A percentile compares a stretch with the other conserved stretches of the same genome.
These are phyloP conservation scores for Danio aesculapii DNA, from an alignment of 2,797 vertebrate genomes.

Conservation along the genomic window DNA sequence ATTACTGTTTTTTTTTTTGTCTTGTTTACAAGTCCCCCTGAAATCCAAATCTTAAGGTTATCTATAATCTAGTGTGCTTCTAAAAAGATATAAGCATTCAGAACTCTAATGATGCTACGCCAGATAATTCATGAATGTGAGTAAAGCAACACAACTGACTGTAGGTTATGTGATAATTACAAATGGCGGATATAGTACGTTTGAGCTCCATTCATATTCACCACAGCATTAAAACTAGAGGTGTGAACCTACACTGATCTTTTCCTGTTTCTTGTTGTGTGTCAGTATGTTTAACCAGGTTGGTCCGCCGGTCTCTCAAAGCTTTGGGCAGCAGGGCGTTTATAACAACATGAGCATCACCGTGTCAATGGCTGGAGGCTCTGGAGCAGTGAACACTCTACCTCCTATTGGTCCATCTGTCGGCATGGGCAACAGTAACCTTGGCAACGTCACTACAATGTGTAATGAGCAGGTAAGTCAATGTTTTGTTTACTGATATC, in stretches of 20 bases:
- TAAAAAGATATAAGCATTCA: too few relatives aligned
- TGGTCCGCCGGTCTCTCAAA: slow-evolving; percentile 79
- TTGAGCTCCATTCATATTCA: too few relatives aligned
- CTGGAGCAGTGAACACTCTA: slow-evolving; percentile 83
- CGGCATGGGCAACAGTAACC: slow-evolving; percentile 88
- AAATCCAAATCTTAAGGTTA: too few relatives aligned
- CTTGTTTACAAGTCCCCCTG: too few relatives aligned
- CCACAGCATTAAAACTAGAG: too few relatives aligned
- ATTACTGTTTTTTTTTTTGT: background rate
- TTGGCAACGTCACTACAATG: slow-evolving; percentile 84
- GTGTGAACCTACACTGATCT: too few relatives aligned
- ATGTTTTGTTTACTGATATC: background rate
- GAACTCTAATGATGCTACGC: too few relatives aligned
- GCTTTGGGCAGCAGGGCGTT: slow-evolving; percentile 87
- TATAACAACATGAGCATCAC: slow-evolving; percentile 99
- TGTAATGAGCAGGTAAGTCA: slow-evolving; percentile 87
- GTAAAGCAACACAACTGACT: too few relatives aligned
- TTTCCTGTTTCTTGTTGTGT: slow-evolving; percentile 42
- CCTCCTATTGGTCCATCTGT: slow-evolving; percentile 88
- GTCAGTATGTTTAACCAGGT: slow-evolving; percentile 82
- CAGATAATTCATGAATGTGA: too few relatives aligned
- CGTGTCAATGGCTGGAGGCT: slow-evolving; percentile 93
- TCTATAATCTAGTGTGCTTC: too few relatives aligned
- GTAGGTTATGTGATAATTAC: too few relatives aligned
- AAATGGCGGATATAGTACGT: too few relatives aligned